Conservation (phyloP, 1,140 invertebrate species). For the Steinernema feltiae region DNA sequence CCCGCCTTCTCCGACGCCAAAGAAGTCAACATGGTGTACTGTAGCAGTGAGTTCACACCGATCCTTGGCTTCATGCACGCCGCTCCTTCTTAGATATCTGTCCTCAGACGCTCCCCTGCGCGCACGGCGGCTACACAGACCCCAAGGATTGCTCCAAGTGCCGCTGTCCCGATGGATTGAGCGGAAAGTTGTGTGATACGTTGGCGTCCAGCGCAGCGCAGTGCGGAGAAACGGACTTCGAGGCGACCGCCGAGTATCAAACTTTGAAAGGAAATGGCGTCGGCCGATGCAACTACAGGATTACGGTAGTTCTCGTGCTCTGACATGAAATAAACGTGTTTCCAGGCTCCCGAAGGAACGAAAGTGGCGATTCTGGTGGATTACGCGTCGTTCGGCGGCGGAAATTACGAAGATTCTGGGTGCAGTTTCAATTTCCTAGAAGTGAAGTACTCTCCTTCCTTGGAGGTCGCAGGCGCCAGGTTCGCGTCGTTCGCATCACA, state of each 20-base stretch:
- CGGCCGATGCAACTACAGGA: background rate
- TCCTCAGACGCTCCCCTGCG: background rate
- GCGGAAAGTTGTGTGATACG: background rate
- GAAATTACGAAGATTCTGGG: background rate
- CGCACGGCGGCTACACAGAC: background rate
- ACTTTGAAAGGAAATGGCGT: background rate
- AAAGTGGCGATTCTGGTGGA: background rate
- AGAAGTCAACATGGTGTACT: conserved; percentile 58
- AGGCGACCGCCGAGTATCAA: background rate
- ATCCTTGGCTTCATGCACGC: background rate
- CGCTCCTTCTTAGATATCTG: background rate
- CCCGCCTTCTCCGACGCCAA: conserved; percentile 59
- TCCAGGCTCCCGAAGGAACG: background rate
- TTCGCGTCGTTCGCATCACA: background rate
- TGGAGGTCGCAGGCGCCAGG: background rate
- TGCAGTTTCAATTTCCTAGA: background rate
- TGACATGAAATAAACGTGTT: background rate
- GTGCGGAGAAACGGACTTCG: background rate
- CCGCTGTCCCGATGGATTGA: conserved; percentile 8
- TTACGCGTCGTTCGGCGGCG: background rate
- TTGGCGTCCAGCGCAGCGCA: background rate
- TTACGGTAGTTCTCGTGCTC: background rate
- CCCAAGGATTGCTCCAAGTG: conserved; percentile 21
- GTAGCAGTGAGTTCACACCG: too few relatives aligned
- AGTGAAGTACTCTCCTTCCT: background rate